A percentile compares a stretch with the other conserved stretches of the same genome.
These are phyloP conservation scores for Scaptomyza polygonia DNA, from an alignment of 2,888 invertebrate genomes.

Conservation along the genomic window DNA sequence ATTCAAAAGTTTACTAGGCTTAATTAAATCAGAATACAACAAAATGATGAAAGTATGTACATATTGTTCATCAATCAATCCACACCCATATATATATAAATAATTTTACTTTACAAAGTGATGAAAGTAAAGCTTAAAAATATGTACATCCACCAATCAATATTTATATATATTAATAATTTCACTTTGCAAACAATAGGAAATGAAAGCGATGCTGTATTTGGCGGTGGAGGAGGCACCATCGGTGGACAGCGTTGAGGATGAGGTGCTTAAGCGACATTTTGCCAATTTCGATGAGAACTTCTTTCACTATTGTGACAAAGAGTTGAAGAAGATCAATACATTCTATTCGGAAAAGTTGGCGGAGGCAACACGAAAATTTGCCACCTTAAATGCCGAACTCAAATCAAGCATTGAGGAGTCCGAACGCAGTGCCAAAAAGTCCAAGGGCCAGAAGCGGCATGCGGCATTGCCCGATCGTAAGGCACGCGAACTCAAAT, in stretches of 20 bases:
- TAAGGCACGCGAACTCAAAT: constrained; percentile 95
- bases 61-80: background rate
- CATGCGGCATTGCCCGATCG: constrained; percentile 88
- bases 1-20: too few species aligned
- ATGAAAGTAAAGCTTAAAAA: background rate
- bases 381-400: constrained; percentile 94
- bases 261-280: constrained; percentile 93
- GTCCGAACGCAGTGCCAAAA: constrained; percentile 84
- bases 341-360: constrained; percentile 99
- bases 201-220: constrained; percentile 98
- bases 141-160: background rate
- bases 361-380: constrained; percentile 98
- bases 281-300: constrained; percentile 97
- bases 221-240: constrained; percentile 96
- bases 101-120: background rate
- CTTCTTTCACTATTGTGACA: constrained; percentile 97
- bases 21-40: background rate
- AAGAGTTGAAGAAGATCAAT: constrained; percentile 97
- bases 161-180: background rate
- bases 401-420: constrained; percentile 88
- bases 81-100: background rate
- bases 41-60: background rate
- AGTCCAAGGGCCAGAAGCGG: constrained; percentile 84
- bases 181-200: constrained; percentile 85
- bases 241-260: constrained; percentile 94